Percentiles rank a stretch among this genome's conserved stretches.
Conservation (phyloP, 2,113 vertebrate genomes). For the Pao palembangensis region DNA sequence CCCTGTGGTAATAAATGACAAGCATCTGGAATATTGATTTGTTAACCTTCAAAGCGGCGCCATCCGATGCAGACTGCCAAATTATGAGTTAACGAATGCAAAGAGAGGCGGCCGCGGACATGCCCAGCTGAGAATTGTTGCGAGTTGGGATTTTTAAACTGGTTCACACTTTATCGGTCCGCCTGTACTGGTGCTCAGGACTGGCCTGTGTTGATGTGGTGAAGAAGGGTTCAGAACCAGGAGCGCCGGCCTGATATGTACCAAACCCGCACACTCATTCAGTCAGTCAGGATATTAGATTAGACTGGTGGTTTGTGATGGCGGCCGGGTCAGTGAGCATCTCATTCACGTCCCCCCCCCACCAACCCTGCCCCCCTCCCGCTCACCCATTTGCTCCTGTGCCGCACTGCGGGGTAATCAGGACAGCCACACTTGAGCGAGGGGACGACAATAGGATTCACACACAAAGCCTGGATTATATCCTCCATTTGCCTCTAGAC, state of each 20-base stretch:
- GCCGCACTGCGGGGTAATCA: slow-evolving; percentile 70
- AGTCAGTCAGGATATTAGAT: slow-evolving; percentile 70
- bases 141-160: slow-evolving; percentile 2
- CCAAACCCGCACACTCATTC: slow-evolving; percentile 43
- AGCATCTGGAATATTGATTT: slow-evolving; percentile 60
- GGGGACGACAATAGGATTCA: slow-evolving; percentile 70
- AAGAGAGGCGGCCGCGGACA: slow-evolving; percentile 2
- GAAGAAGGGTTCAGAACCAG: slow-evolving; percentile 33
- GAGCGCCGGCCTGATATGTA: slow-evolving; percentile 47
- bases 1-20: slow-evolving; percentile 58
- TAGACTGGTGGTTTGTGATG: slow-evolving; percentile 70
- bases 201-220: slow-evolving; percentile 3
- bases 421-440: slow-evolving; percentile 70
- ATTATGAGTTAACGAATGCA: slow-evolving; percentile 42
- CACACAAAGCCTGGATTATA: slow-evolving; percentile 58
- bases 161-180: slow-evolving; percentile 6
- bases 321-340: slow-evolving; percentile 74
- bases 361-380: slow-evolving; percentile 23
- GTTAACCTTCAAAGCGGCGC: slow-evolving; percentile 53
- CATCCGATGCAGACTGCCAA: slow-evolving; percentile 32
- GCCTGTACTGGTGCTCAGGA: no score
- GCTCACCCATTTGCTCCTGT: slow-evolving; percentile 57
- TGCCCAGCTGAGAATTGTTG: slow-evolving; percentile 2
- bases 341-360: slow-evolving; percentile 41
- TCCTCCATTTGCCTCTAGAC: slow-evolving; percentile 62